phyloP scores from a whole-genome alignment of 2,113 vertebrate species.

The Phalacrocorax brasilianus region DNA sequence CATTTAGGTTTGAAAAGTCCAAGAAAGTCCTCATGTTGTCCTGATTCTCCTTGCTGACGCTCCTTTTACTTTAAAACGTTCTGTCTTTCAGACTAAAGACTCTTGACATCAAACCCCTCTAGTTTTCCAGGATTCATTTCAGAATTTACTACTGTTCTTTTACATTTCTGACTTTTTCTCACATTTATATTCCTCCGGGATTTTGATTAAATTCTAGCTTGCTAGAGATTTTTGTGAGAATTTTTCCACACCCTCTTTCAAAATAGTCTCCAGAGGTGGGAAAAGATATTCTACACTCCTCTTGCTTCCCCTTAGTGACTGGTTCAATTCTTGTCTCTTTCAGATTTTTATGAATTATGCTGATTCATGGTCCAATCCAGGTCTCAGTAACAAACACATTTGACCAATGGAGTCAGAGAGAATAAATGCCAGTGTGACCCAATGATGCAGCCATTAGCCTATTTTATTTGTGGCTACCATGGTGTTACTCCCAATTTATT shows the following conservation, averaged over 20 bases:
- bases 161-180: neutral
- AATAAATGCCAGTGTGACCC: rapidly evolving
- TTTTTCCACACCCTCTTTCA: neutral
- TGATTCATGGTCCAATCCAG: neutral
- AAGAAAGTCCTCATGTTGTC: neutral
- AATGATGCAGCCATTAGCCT: neutral
- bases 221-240: neutral
- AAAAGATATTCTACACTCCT: neutral
- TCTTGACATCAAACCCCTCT: neutral
- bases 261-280: neutral
- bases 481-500: neutral
- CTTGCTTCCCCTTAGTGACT: neutral
- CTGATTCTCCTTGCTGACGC: neutral
- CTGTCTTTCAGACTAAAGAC: conserved; percentile 1
- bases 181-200: neutral
- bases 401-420: neutral
- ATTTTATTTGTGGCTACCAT: neutral
- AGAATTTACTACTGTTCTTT: neutral
- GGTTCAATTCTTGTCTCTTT: neutral
- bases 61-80: neutral
- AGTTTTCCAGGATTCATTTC: neutral
- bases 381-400: neutral
- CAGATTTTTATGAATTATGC: neutral
- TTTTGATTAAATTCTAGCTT: neutral
- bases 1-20: neutral